Base-by-base conservation (phyloP, 1,140 invertebrate species). In the Drosophila arawakana region DNA sequence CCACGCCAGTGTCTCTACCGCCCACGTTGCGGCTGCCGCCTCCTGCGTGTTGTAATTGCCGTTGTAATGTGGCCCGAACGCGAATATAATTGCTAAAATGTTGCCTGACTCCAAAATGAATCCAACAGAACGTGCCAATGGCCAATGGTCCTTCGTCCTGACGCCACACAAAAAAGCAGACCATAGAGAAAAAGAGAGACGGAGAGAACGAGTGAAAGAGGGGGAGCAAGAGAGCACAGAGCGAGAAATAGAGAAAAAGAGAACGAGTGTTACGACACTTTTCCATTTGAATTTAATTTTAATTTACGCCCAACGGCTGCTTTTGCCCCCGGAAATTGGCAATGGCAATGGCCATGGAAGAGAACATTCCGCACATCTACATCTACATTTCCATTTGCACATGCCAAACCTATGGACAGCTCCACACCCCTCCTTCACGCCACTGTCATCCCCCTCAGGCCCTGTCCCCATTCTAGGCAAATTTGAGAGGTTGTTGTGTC, bases 241-340 rank as follows among this genome's bases (percentile, higher is more conserved):
- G 50, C 15, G 7, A 55, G 8, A 9, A 6, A 39, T 7, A 39
- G 37, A 37, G 30, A 30, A 10, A 57, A 13, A 15, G 1, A 25
- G 4, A 25, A 8, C 37, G 39, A 44, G 34, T 65, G 50, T 67
- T 50, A 81, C 82, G 83, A 88, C 83, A 88, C 77, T 88, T 88
- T 86, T 88, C 83, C 83, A 88, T 88, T 88, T 88, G 83, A 88
- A 89, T 88, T 88, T 88, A 88, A 88, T 88, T 88, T 88, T 83
- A 88, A 88, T 88, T 88, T 88, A 89, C 84, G 83, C 80, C 83
- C 80, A 88, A 80, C 73, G 80, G 73, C 83, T 55, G 60, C 68
- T 76, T 83, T 69, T 50, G 54, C 66, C 70, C 66, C 71, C 83
- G 83, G 83, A 88, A 88, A 88, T 88, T 88, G 83, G 83, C 80